Evolutionary conservation across 2,113 vertebrate species (phyloP).

Genomic region (Chauna torquata): DNA sequence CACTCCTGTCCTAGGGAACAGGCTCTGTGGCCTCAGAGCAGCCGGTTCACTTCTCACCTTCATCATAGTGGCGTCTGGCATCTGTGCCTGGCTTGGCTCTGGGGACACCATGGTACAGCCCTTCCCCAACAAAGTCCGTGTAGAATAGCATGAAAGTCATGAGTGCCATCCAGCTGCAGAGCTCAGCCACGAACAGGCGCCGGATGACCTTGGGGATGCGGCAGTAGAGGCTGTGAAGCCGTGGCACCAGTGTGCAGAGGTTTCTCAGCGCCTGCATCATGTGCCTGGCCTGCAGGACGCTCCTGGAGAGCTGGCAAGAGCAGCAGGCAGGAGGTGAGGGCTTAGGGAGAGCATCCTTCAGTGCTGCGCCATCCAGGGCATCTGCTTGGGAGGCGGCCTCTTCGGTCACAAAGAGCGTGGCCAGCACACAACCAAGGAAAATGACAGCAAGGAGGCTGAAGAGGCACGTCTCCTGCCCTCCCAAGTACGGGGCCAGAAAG

Average conservation of each 20-base stretch:
- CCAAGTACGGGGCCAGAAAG: constrained; percentile 76
- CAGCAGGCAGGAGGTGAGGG: neutral
- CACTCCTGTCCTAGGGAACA: accelerated
- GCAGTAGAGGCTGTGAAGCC: constrained; percentile 75
- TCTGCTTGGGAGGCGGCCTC: constrained; percentile 42
- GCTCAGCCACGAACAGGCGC: constrained; percentile 83
- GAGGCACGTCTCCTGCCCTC: constrained; percentile 84
- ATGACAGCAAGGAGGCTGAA: constrained; percentile 83
- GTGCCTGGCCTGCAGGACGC: neutral
- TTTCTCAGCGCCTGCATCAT: neutral
- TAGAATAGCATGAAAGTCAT: constrained; percentile 91
- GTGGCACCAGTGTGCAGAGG: constrained; percentile 70
- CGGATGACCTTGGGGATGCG: constrained; percentile 78
- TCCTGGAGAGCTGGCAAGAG: constrained; percentile 4
- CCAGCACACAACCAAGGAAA: constrained; percentile 79
- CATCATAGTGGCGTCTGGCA: constrained; percentile 83
- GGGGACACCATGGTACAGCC: constrained; percentile 84
- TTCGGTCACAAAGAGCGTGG: constrained; percentile 81
- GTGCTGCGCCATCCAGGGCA: accelerated
- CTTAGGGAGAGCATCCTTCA: neutral
- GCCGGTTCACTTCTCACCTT: constrained; percentile 72
- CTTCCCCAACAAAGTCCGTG: constrained; percentile 87
- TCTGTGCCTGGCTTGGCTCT: constrained; percentile 79
- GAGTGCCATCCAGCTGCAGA: constrained; percentile 89
- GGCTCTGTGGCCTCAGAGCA: neutral